Base-by-base conservation (phyloP, 2,113 vertebrate genomes). In the Erythrolamprus reginae region DNA sequence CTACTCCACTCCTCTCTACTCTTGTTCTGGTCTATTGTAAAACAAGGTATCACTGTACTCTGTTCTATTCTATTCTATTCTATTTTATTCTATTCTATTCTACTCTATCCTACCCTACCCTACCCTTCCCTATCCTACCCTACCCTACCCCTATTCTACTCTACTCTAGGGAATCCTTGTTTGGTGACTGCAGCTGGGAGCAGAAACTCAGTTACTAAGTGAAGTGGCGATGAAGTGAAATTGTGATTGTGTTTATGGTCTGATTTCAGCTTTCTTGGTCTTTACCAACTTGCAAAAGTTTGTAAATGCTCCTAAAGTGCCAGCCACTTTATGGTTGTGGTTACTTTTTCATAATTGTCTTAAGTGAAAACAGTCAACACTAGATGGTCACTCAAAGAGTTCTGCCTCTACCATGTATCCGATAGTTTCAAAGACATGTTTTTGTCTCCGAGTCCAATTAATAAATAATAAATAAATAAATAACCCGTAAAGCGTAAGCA, bases 401-500 rank as follows among this genome's bases (percentile, higher is more conserved):
- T 38, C 61, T n/a, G 13, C 17, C 33, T 38, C 15, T 77, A 19
- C 33, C 33, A 48, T 61, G 38, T 38, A 45, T 24, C 26, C 9
- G 70, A 28, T 45, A 23, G 4, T 19, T 82, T 83, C 42, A 45
- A 65, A 4, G 47, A 12, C 0, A 47, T 65, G n/a, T 65, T 53
- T 1, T 38, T 0, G n/a, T n/a, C n/a, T n/a, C n/a, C n/a, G n/a
- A n/a, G n/a, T n/a, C n/a, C n/a, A n/a, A n/a, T n/a, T n/a, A n/a
- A n/a, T n/a, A n/a, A n/a, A n/a, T n/a, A n/a, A n/a, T n/a, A n/a
- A n/a, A n/a, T n/a, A n/a, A n/a, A n/a, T n/a, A n/a, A n/a, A n/a
- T n/a, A 0, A 24, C 45, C 55, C 50, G 10, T 19, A 3, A 0
- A 51, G 3, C 45, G 0, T 50, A 13, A 4, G 38, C 45, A 21